phyloP scores from a whole-genome alignment of 2,888 invertebrate genomes.

The Galeopsomyia nigrocyanea region DNA sequence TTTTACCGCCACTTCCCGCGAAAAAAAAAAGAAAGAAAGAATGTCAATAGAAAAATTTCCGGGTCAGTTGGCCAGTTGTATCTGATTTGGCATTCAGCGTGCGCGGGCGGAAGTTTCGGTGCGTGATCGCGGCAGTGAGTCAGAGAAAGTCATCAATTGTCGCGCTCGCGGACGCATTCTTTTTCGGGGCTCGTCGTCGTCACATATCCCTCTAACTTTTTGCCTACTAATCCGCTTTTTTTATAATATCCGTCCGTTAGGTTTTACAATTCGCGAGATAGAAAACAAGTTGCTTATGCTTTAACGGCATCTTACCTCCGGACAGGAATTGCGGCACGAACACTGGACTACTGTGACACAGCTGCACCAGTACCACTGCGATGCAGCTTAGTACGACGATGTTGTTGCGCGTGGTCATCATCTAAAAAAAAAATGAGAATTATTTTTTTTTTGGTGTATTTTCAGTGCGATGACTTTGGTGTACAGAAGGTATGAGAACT shows the following conservation, averaged over 20 bases:
- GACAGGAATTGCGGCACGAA: slow-evolving; percentile 63
- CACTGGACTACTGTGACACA: slow-evolving; percentile 58
- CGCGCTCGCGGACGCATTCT: slow-evolving; percentile 22
- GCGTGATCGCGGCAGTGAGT: slow-evolving; percentile 47
- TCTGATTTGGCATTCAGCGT: slow-evolving; percentile 49
- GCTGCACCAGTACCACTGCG: background rate
- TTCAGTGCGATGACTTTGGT: no score
- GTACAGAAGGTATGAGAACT: slow-evolving; percentile 48
- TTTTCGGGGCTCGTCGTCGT: background rate
- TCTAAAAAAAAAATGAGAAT: slow-evolving; percentile 50
- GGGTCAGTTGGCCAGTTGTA: slow-evolving; percentile 56
- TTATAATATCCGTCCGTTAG: no score
- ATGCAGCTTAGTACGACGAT: slow-evolving; percentile 12
- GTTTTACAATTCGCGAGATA: no score
- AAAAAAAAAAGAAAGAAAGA: slow-evolving; percentile 8
- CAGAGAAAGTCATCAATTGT: slow-evolving; percentile 52
- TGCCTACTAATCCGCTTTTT: background rate
- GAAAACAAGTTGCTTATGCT: background rate
- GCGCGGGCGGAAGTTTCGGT: slow-evolving; percentile 57
- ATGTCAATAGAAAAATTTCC: slow-evolving; percentile 41
- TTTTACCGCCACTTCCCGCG: background rate
- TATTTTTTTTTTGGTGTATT: no score
- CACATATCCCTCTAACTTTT: no score
- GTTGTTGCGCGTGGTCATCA: slow-evolving; percentile 56
- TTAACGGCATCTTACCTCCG: slow-evolving; percentile 59